These are phyloP conservation scores for Strigamia transsilvanica DNA, from an alignment of 2,888 invertebrate genomes.

Conservation along the genomic window DNA sequence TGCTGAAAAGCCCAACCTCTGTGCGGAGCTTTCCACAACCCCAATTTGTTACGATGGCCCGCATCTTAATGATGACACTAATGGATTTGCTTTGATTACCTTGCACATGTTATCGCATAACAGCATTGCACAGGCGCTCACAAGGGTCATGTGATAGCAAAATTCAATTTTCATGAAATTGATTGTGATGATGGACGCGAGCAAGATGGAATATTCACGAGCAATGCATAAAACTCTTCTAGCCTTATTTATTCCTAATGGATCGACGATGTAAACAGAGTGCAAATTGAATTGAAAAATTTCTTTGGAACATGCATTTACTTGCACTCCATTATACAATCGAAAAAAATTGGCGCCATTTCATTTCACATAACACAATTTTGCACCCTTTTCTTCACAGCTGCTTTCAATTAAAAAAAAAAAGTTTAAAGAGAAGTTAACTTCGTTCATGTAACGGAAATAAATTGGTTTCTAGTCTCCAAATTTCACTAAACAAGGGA, in stretches of 20 bases:
- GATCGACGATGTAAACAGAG: neutral
- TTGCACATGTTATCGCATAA: slow-evolving; percentile 20
- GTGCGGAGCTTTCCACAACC: neutral
- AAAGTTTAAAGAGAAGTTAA: neutral
- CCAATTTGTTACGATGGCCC: slow-evolving; percentile 6
- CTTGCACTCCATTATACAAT: neutral
- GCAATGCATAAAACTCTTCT: neutral
- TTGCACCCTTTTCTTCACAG: neutral
- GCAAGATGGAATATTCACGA: slow-evolving; percentile 1
- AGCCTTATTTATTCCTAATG: slow-evolving; percentile 7
- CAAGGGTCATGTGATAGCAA: slow-evolving; percentile 17
- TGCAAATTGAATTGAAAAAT: slow-evolving; percentile 24
- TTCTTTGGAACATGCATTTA: slow-evolving; percentile 2
- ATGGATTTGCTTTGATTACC: slow-evolving; percentile 41
- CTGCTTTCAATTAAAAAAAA: neutral
- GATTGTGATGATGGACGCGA: slow-evolving; percentile 17
- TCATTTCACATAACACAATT: neutral
- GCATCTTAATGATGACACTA: slow-evolving; percentile 20
- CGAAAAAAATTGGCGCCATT: neutral
- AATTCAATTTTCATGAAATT: slow-evolving; percentile 15
- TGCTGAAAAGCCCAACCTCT: slow-evolving; percentile 20
- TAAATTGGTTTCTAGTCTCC: neutral
- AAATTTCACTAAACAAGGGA: neutral
- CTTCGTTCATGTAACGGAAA: neutral
- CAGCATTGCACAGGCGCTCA: slow-evolving; percentile 1